Percentiles rank a stretch among this genome's conserved stretches.
Conservation (phyloP, 2,113 vertebrate species). For the Charina bottae region DNA sequence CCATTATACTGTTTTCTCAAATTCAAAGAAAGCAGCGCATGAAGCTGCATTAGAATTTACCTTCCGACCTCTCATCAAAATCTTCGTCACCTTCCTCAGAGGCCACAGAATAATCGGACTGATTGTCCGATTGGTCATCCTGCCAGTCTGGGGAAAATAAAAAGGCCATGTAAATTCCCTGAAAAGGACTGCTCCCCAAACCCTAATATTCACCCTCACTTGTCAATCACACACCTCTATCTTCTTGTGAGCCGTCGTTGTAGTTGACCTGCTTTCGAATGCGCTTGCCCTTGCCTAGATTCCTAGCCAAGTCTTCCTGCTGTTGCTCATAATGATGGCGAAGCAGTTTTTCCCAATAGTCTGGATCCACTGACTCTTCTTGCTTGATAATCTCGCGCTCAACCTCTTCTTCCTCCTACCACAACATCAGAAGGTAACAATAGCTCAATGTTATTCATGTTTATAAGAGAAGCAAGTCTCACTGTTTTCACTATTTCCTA, state of each 20-base stretch:
- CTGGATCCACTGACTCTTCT: conserved; percentile 96
- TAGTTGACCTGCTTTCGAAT: conserved; percentile 99
- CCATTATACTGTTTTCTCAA: too few relatives aligned
- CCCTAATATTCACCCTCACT: not conserved
- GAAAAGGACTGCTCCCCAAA: conserved; percentile 57
- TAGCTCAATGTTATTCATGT: not conserved
- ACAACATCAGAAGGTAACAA: conserved; percentile 4
- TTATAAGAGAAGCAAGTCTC: not conserved
- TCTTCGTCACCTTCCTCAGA: conserved; percentile 98
- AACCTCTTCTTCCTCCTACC: conserved; percentile 93
- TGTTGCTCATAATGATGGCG: conserved; percentile 98
- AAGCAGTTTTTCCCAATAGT: conserved; percentile 98
- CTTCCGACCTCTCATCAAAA: conserved; percentile 95
- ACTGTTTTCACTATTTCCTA: not conserved
- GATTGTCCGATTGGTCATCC: conserved; percentile 98
- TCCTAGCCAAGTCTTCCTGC: conserved; percentile 95
- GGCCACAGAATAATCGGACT: conserved; percentile 97
- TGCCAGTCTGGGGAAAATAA: conserved; percentile 88
- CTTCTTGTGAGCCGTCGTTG: conserved; percentile 98
- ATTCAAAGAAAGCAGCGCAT: not conserved
- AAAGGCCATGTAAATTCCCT: conserved; percentile 58
- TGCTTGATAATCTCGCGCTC: conserved; percentile 98
- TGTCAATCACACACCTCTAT: conserved; percentile 82
- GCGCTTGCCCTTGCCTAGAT: conserved; percentile 97
- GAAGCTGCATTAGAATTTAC: conserved; percentile 67